Conservation (phyloP, 2,113 vertebrate genomes). For the Sorex araneus region DNA sequence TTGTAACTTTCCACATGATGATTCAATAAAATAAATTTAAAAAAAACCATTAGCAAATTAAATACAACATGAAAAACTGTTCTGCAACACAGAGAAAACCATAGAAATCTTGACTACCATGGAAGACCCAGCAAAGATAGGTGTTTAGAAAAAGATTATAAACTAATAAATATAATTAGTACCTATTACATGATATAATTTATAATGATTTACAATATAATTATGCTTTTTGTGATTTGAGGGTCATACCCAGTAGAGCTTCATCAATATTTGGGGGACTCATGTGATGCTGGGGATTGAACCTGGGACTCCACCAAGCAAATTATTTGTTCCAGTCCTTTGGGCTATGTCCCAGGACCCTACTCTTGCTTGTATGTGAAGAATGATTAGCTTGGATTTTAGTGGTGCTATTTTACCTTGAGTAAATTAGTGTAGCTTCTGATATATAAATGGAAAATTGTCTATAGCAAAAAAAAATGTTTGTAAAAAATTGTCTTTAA, state of each 20-base stretch:
- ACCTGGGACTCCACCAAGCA: too few species aligned
- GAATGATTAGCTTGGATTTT: neutral
- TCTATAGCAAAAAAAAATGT: neutral
- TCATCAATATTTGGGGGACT: too few species aligned
- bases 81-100: too few species aligned
- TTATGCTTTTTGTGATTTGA: neutral
- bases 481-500: neutral
- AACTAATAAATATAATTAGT: neutral
- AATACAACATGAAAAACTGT: neutral
- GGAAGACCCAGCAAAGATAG: neutral
- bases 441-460: neutral
- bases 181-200: neutral
- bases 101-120: neutral
- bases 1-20: too few species aligned
- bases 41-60: constrained; percentile 5
- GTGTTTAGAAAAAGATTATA: neutral
- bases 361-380: too few species aligned
- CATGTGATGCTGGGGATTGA: too few species aligned
- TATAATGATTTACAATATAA: neutral
- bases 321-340: too few species aligned
- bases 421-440: neutral
- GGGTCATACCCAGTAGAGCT: too few species aligned
- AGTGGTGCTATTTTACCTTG: neutral
- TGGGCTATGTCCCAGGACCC: too few species aligned
- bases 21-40: too few species aligned